Conservation (phyloP, 37 sponge, comb jelly and placozoan genomes). For the Spongilla lacustris region DNA sequence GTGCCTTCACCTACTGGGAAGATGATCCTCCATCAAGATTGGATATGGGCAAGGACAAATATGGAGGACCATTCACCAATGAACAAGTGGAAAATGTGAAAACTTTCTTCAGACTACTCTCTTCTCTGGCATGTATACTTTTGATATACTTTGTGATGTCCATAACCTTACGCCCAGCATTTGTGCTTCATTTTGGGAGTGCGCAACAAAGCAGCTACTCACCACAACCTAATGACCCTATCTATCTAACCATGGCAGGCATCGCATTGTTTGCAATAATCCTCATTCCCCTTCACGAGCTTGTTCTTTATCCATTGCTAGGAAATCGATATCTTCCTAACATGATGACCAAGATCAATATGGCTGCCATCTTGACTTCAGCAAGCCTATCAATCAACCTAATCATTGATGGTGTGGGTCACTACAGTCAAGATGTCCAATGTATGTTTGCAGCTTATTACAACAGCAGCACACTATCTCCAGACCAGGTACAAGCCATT, state of each 20-base stretch:
- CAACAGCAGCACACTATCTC: too few species aligned
- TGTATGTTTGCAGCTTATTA: too few species aligned
- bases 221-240: background rate
- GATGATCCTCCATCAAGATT: background rate
- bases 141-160: background rate
- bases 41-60: background rate
- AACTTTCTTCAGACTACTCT: background rate
- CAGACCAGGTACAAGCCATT: too few species aligned
- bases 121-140: background rate
- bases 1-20: background rate
- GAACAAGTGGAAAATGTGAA: background rate
- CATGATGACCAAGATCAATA: background rate
- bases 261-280: background rate
- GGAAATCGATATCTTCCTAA: background rate
- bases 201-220: background rate
- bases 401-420: background rate
- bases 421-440: background rate
- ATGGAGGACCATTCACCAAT: background rate
- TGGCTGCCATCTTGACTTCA: background rate
- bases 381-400: background rate
- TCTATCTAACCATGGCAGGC: background rate
- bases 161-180: background rate
- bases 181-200: background rate
- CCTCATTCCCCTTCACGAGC: background rate
- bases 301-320: background rate